Conservation (phyloP, 2,113 vertebrate species). For the Silurus meridionalis region DNA sequence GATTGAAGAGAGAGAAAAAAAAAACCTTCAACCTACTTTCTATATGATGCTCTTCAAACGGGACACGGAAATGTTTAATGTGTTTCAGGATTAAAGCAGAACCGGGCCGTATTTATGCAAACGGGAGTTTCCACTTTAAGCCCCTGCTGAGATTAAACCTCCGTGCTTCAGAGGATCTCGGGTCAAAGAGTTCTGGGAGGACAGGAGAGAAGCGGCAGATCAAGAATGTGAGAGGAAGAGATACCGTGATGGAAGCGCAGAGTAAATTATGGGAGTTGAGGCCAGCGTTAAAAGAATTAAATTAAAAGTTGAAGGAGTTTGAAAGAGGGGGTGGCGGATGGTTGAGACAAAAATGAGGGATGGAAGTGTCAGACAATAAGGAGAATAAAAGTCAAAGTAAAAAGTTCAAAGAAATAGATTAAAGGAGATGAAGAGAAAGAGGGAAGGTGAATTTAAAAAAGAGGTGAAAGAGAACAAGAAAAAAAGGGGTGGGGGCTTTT, state of each 20-base stretch:
- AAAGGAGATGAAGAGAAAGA: neutral
- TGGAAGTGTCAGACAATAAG: neutral
- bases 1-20: neutral
- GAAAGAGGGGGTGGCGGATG: neutral
- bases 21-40: neutral
- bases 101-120: conserved; percentile 4
- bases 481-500: neutral
- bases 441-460: neutral
- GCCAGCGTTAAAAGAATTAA: neutral
- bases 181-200: conserved; percentile 5
- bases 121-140: conserved; percentile 36
- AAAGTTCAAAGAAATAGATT: neutral
- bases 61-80: neutral
- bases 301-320: no score
- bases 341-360: neutral
- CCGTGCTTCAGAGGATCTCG: neutral
- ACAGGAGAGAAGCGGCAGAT: neutral
- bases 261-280: neutral
- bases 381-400: neutral
- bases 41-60: neutral
- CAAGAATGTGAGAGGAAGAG: neutral
- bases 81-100: conserved; percentile 14
- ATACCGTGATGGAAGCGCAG: neutral
- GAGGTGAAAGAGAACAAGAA: neutral
- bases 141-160: conserved; percentile 49